Conservation (phyloP, 2,113 vertebrate species). For the Myrmecobius fasciatus region DNA sequence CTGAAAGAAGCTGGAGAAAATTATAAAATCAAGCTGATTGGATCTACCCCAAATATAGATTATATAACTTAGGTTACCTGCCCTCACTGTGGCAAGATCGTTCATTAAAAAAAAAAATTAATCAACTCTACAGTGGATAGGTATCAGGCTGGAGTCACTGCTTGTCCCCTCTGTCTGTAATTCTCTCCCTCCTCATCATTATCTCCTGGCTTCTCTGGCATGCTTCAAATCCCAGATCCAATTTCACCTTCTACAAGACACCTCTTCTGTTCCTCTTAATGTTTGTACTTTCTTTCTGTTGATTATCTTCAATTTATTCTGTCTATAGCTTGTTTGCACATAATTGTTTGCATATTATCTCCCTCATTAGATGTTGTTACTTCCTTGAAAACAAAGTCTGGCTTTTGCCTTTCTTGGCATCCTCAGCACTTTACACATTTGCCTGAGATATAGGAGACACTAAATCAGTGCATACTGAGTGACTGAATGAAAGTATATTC, state of each 20-base stretch:
- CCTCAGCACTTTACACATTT: background rate
- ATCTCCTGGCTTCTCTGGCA: background rate
- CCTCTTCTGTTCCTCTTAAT: background rate
- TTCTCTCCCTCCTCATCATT: background rate
- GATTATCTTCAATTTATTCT: background rate
- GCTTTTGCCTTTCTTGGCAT: background rate
- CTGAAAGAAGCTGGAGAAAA: too few species aligned
- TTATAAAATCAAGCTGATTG: too few species aligned
- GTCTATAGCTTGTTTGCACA: background rate
- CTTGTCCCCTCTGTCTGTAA: background rate
- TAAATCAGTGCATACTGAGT: background rate
- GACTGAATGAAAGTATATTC: background rate
- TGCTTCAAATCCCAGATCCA: background rate
- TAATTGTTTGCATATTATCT: background rate
- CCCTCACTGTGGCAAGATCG: too few species aligned
- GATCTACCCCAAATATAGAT: too few species aligned
- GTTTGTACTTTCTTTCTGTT: background rate
- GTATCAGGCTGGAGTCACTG: background rate
- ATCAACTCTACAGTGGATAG: too few species aligned
- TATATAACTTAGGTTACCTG: too few species aligned
- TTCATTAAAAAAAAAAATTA: too few species aligned
- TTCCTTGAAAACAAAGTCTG: background rate
- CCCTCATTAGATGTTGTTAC: background rate
- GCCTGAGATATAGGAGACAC: background rate
- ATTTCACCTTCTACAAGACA: background rate